Conservation (phyloP, 1,140 invertebrate genomes). For the Chironomus striatipennis region DNA sequence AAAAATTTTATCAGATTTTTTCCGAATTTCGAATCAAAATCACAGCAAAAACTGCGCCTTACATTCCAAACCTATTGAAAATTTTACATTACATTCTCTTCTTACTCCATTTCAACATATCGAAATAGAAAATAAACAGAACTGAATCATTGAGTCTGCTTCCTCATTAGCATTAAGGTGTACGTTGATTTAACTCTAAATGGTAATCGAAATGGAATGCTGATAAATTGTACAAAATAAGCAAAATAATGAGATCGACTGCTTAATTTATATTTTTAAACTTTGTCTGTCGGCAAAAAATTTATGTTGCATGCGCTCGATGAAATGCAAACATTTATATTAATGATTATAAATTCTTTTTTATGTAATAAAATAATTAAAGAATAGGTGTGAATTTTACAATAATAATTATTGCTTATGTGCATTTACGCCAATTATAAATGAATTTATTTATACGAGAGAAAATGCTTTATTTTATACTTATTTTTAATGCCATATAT, state of each 20-base stretch:
- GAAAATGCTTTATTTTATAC: too few species aligned
- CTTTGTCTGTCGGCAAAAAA: not conserved
- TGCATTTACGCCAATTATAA: too few species aligned
- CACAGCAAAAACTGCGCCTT: too few species aligned
- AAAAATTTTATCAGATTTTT: too few species aligned
- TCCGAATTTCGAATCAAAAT: too few species aligned
- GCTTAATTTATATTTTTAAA: not conserved
- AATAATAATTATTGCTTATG: not conserved
- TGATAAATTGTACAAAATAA: conserved; percentile 15
- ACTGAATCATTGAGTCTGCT: not conserved
- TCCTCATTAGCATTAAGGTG: conserved; percentile 12
- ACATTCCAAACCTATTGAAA: too few species aligned
- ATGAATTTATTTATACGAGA: too few species aligned
- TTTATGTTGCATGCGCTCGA: too few species aligned
- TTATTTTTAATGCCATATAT: too few species aligned
- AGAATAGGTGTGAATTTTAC: not conserved
- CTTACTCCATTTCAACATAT: not conserved
- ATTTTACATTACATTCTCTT: not conserved
- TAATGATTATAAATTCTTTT: too few species aligned
- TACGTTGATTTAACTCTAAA: not conserved
- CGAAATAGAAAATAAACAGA: too few species aligned
- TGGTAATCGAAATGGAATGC: not conserved
- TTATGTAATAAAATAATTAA: conserved; percentile 15
- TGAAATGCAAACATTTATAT: too few species aligned
- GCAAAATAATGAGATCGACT: not conserved